Evolutionary conservation across 2,888 invertebrate genomes (phyloP), one percentile per base, ranked within the genome.

Genomic region (Sinelater perroti): DNA sequence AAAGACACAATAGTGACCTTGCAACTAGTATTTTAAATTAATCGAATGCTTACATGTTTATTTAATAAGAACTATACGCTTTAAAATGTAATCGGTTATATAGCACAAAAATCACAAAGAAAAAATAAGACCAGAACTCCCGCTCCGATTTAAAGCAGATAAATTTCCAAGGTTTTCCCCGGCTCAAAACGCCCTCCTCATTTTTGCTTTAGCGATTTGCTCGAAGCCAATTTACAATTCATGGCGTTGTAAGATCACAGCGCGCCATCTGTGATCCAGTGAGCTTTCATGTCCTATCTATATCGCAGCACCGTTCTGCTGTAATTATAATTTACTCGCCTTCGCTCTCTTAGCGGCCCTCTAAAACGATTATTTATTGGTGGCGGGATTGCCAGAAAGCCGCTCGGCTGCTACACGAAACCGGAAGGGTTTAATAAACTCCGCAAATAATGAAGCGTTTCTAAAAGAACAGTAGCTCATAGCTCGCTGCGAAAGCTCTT

Each of bases 251-350:
- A 38, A 16, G 50, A 50, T 50, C 26, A 10, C 28, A 24, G 26
- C 26, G 28, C 26, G 24, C 50, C 50, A 50, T 36, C 50, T 50
- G 50, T 38, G 50, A 36, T 50, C 38, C 36, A 18, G 3, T 14
- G 24, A 17, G 20, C 20, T 38, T 50, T 18, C 50, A 17, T 17
- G 50, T 36, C 38, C 10, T 13, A 33, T 38, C 26, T 24, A 6
- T 50, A 50, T 50, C 50, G 30, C 18, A 50, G 17, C 24, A 38
- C 28, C 50, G 16, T 38, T 36, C 38, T 26, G 38, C n/a, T 38
- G n/a, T 50, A 50, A 50, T 50, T 50, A 50, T 16, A 50, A 36
- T 50, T 50, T 50, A 50, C 50, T 50, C 14, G 18, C 10, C 38
- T 38, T 36, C 18, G 18, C 38, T 28, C 11, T 50, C 20, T 16